Percentiles rank a stretch among this genome's conserved stretches.
Evolutionary conservation across 2,113 vertebrate genomes (phyloP).

Genomic region (Chrysochloris asiatica): DNA sequence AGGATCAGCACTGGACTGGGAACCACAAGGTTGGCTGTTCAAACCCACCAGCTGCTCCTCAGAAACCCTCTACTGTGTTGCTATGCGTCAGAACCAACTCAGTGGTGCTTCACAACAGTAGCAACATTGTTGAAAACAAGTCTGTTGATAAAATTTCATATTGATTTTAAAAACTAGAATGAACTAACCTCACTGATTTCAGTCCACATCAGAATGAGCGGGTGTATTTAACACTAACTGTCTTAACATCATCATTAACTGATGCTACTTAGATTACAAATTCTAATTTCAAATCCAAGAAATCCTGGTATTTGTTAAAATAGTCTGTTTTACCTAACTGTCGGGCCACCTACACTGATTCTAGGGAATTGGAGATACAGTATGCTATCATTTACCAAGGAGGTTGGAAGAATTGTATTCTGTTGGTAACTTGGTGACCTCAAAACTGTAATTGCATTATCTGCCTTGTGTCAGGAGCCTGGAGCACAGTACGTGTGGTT

Average conservation of each 20-base stretch:
- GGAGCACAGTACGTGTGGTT: not conserved
- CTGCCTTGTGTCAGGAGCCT: not conserved
- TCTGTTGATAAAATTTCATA: constrained; percentile 22
- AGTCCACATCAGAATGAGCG: not conserved
- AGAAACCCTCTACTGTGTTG: too few relatives aligned
- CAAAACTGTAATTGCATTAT: not conserved
- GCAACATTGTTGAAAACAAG: constrained; percentile 47
- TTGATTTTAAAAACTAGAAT: constrained; percentile 44
- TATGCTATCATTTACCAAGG: not conserved
- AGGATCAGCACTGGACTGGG: too few relatives aligned
- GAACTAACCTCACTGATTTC: constrained; percentile 14
- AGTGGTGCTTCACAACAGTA: too few relatives aligned
- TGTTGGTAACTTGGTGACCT: constrained; percentile 10
- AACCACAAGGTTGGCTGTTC: too few relatives aligned
- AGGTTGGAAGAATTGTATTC: constrained; percentile 28
- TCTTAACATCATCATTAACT: constrained; percentile 16
- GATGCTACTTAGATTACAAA: constrained; percentile 24
- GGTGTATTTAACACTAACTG: not conserved
- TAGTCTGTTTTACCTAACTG: not conserved
- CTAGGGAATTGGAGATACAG: constrained; percentile 39
- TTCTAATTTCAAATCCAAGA: constrained; percentile 45
- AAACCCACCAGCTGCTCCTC: too few relatives aligned
- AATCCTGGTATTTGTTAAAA: not conserved
- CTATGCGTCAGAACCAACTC: too few relatives aligned
- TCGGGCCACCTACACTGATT: not conserved